Base-by-base conservation (phyloP, 2,888 invertebrate species). In the Ophion obscuratus region DNA sequence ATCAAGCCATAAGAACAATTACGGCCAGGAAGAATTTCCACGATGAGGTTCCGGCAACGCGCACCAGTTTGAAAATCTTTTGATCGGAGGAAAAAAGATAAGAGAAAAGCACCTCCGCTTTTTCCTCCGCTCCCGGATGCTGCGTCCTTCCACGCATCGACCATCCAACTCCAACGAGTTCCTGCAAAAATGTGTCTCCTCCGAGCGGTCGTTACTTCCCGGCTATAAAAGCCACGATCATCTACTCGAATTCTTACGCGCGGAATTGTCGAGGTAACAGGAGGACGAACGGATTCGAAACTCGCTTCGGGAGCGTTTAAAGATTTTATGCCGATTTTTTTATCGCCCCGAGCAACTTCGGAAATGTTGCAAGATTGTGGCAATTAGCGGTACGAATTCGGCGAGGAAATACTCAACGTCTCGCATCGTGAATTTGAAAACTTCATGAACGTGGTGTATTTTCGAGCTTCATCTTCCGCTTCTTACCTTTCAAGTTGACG, bases 221-320 rank as follows among this genome's bases (percentile, higher is more conserved):
- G 75, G 70, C 64, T 62, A 80, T 80, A 36, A 84, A 84, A 84
- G 61, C 57, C 27, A 62, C 67, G 24, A 61, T 70, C 53, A 59
- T 53, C 61, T 66, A 27, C 59, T 59, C 64, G 53, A 70, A 75
- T 70, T 27, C 67, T 53, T 53, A 27, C 47, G 20, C 5, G 24
- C 36, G 47, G 68, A 40, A 73, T 62, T 47, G 68, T 75, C 75
- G 76, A 59, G 36, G 62, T n/a, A 53, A 75, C n/a, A 57, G 74
- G 5, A 74, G 77, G 67, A 81, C 83, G 77, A 80, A 84, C 47
- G 70, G 85, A 85, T 71, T 79, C 83, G 76, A 83, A 71, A 20
- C 71, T 68, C 40, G 77, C 14, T 17, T 68, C 4, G 4, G 59
- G 24, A 67, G 57, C 14, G 24, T 36, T 77, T 44, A 59, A 44